Base-by-base conservation (phyloP, 2,888 invertebrate species). In the Embidobia sp. region DNA sequence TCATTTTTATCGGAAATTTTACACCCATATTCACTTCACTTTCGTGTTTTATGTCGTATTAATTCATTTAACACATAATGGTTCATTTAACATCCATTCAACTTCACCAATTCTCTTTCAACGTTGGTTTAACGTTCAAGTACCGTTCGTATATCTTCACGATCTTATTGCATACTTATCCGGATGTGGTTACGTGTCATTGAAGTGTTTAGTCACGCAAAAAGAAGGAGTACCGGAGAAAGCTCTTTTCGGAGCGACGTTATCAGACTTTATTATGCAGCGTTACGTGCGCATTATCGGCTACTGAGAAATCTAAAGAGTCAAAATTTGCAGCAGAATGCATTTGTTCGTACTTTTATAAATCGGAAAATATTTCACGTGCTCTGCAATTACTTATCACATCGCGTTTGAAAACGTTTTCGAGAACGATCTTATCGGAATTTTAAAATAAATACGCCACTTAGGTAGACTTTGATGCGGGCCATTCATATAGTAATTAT, bases 281-380 rank as follows among this genome's bases (percentile, higher is more conserved):
- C 2, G 18, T 55, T 55, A 67, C 57, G 69, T 57, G 67, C 33
- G 29, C 29, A 55, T 57, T 67, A 67, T 67, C 67, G 15, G 40
- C 11, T 29, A 46, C 57, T 37, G 40, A 48, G 27, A 57, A 57
- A 57, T 67, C 48, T 48, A 19, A 48, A 48, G 31, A 57, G 57
- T 31, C 40, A 29, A 57, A 67, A 49, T 18, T 48, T 48, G 29
- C 22, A 26, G 7, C 13, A 8, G 3, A 64, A 44, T 16, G 13
- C 37, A 64, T 35, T 51, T 51, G 27, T 49, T 16, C 35, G 1
- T 7, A 3, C 8, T 18, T 31, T 46, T 46, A 22, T 35, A 8
- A 51, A 15, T 13, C 27, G 8, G 16, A 3, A 10, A 42, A 22
- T 26, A 27, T 48, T 44, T 64, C 44, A 26, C 44, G 11, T 40